These are phyloP conservation scores for Crocodylus rhombifer DNA, from an alignment of 2,797 vertebrate genomes.

Conservation along the genomic window DNA sequence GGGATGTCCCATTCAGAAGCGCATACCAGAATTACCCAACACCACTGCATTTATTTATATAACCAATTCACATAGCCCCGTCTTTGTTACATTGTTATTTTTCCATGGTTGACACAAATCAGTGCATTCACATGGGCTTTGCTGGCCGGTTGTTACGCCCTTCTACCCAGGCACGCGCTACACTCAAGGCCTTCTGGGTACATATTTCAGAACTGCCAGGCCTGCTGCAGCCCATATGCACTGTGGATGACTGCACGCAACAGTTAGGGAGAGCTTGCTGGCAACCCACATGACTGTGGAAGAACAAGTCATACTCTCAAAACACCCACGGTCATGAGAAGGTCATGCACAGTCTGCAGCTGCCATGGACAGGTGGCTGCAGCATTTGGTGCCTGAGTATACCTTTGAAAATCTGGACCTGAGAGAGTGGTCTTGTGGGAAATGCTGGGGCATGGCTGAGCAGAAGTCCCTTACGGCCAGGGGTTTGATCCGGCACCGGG, in stretches of 20 bases:
- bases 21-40: neutral
- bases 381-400: neutral
- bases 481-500: neutral
- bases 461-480: neutral
- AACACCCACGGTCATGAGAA: neutral
- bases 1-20: neutral
- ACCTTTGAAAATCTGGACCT: neutral
- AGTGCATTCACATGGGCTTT: neutral
- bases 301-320: neutral
- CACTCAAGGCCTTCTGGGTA: too few relatives aligned
- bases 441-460: neutral
- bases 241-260: too few relatives aligned
- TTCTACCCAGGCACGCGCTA: too few relatives aligned
- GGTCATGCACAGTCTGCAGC: neutral
- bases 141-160: too few relatives aligned
- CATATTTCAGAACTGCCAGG: neutral
- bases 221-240: neutral
- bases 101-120: neutral
- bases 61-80: neutral
- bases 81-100: neutral
- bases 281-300: accelerated
- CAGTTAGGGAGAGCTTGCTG: accelerated
- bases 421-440: neutral
- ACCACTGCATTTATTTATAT: neutral
- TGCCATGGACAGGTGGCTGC: accelerated